Evolutionary conservation across 35 echinoderm and acorn worm species (phyloP), one percentile per base, ranked within the genome.

Genomic region (Diadema setosum): DNA sequence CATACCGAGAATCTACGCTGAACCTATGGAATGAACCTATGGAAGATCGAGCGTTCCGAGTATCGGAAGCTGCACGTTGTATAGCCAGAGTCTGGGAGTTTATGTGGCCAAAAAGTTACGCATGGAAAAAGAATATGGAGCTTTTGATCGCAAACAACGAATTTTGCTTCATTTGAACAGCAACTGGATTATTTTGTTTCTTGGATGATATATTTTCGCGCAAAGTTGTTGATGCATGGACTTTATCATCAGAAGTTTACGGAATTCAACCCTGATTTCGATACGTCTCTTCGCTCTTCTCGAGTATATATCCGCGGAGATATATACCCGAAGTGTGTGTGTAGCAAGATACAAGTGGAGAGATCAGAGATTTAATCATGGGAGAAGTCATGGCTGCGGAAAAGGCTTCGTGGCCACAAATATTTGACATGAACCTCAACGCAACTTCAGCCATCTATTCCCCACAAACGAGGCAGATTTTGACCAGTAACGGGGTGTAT

Each of bases 351-450:
- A 67, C 37, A 12, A 34, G 63, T 33, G 63, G 37, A 67, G 16
- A 67, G 3, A 78, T 5, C 44, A 15, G 21, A 78, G 33, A 33
- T 16, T 34, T 24, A 44, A 78, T 1, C 36, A 78, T 78, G 73
- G 73, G 73, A 7, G 73, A 78, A 36, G 73, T 78, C 39, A 78
- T 78, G 73, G 73, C 73, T 6, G 73, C 73, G 27, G 73, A 78
- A 14, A 78, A 78, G 40, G 40, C 37, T 26, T 39, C 73, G 35
- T 78, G 73, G 73, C 35, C 35, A 21, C 73, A 78, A 36, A 9
- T 78, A 41, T 78, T 78, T n/a, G 73, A 78, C 25, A 78, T 78
- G 73, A 78, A 78, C 40, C 40, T 78, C 35, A 78, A 78, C 73
- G 73, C 73, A 42, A 78, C 73, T 41, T 78, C 73, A 20, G 73